A percentile compares a stretch with the other conserved stretches of the same genome.
Conservation (phyloP, 2,797 vertebrate genomes). For the Anguilla anguilla region DNA sequence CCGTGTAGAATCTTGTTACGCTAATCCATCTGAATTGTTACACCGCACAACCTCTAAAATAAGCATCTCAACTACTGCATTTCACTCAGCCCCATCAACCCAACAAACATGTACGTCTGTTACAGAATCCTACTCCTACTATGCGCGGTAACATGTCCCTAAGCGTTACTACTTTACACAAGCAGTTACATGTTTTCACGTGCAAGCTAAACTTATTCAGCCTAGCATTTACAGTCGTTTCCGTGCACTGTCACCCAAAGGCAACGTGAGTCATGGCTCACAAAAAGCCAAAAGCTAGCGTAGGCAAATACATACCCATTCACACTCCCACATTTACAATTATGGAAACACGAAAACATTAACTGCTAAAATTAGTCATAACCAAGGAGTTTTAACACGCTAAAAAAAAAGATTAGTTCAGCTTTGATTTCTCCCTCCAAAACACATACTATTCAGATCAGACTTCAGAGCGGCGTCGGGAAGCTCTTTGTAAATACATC, state of each 20-base stretch:
- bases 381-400: background rate
- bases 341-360: background rate
- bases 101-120: background rate
- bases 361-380: slow-evolving; percentile 1
- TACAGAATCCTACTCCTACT: background rate
- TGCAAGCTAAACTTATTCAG: background rate
- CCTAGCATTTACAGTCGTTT: background rate
- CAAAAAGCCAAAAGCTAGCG: background rate
- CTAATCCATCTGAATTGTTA: background rate
- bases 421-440: background rate
- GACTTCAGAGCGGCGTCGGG: background rate
- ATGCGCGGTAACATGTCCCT: background rate
- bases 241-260: background rate
- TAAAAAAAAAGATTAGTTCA: too few species aligned
- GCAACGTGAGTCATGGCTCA: background rate
- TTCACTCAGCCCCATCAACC: background rate
- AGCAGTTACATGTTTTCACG: background rate
- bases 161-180: background rate
- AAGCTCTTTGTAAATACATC: slow-evolving; percentile 33
- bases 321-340: background rate
- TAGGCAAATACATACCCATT: background rate
- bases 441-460: background rate
- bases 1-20: background rate
- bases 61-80: too few species aligned
- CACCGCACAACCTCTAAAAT: background rate